phyloP scores from a whole-genome alignment of 2,797 vertebrate genomes.

The Smutsia gigantea region DNA sequence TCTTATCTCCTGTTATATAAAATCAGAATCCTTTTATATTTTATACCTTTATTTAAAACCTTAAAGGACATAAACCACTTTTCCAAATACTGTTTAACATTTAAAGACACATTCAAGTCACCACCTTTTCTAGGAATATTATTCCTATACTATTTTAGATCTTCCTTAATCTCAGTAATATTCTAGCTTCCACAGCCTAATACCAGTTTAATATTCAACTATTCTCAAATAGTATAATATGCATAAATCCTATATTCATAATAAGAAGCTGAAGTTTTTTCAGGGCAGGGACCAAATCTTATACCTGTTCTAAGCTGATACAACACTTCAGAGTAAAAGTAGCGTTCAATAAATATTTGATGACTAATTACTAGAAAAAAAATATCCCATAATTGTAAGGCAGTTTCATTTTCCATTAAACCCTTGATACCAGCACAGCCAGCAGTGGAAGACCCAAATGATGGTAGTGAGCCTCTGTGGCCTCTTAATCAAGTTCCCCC shows the following conservation, averaged over 20 bases:
- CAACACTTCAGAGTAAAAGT: background rate
- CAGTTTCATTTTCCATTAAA: background rate
- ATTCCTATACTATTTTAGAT: slow-evolving; percentile 17
- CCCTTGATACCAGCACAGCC: background rate
- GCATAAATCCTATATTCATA: background rate
- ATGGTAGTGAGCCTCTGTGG: background rate
- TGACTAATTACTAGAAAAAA: background rate
- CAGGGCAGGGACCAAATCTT: background rate
- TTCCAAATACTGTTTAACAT: slow-evolving; percentile 33
- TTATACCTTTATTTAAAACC: slow-evolving; percentile 28
- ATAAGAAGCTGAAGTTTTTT: background rate
- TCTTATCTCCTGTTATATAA: background rate
- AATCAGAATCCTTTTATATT: slow-evolving; percentile 37
- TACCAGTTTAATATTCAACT: slow-evolving; percentile 1
- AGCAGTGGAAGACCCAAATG: background rate
- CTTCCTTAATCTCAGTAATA: slow-evolving; percentile 33
- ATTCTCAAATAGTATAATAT: background rate
- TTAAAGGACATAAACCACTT: background rate
- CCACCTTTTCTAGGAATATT: background rate
- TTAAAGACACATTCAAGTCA: slow-evolving; percentile 43
- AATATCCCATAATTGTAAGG: background rate
- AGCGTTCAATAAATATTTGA: slow-evolving; percentile 49
- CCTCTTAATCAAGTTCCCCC: background rate
- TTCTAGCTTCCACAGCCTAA: slow-evolving; percentile 16
- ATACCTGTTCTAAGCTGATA: background rate